These are phyloP conservation scores for Brachylomia viminalis DNA, from an alignment of 2,888 invertebrate genomes.

Conservation along the genomic window DNA sequence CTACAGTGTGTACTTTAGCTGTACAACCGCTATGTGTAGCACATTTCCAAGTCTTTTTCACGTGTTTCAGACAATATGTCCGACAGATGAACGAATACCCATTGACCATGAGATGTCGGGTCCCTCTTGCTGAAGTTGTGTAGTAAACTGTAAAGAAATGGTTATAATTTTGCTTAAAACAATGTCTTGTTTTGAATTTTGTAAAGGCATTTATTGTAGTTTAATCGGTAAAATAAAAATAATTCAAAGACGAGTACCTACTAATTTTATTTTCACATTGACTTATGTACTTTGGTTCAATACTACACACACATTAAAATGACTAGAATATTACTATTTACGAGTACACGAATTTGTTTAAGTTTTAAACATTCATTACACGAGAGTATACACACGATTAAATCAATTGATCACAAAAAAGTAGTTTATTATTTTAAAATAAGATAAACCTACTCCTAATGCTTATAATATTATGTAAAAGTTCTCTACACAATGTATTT, in stretches of 20 bases:
- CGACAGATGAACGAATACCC: slow-evolving; percentile 82
- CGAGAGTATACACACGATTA: not conserved
- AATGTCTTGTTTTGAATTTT: not conserved
- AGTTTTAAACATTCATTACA: slow-evolving; percentile 5
- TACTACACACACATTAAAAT: not conserved
- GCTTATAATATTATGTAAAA: not conserved
- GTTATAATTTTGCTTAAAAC: slow-evolving; percentile 25
- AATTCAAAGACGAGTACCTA: not conserved
- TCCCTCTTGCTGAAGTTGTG: slow-evolving; percentile 79
- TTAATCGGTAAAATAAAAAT: slow-evolving; percentile 16
- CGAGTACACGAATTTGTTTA: not conserved
- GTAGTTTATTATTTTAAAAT: not conserved
- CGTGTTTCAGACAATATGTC: slow-evolving; percentile 77
- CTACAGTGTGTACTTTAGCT: slow-evolving; percentile 80
- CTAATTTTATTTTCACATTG: slow-evolving; percentile 23
- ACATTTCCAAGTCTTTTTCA: slow-evolving; percentile 82
- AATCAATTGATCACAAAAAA: not conserved
- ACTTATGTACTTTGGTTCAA: not conserved
- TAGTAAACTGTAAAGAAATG: slow-evolving; percentile 78
- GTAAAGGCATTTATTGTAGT: not conserved
- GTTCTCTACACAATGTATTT: not conserved
- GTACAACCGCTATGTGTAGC: slow-evolving; percentile 80
- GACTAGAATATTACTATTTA: not conserved
- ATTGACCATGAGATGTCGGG: slow-evolving; percentile 78
- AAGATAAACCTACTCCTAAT: not conserved